Percentiles rank a stretch among this genome's conserved stretches.
These are phyloP conservation scores for Cnemophilus loriae DNA, from an alignment of 2,113 vertebrate species.

Conservation along the genomic window DNA sequence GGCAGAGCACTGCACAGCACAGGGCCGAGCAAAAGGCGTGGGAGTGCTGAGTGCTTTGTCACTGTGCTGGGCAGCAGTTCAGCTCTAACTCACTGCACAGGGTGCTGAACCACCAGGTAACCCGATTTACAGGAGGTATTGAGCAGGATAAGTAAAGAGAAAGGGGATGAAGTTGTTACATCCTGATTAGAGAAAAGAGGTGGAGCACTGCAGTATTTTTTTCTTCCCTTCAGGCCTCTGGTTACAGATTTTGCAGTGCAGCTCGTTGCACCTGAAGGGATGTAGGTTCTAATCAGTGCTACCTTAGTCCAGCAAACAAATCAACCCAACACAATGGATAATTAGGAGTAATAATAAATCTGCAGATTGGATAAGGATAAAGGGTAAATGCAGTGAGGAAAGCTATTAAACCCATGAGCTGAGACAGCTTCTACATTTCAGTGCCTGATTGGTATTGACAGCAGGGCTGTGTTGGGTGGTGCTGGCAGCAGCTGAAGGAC, in stretches of 20 bases:
- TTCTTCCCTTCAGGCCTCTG: background rate
- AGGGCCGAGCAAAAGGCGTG: background rate
- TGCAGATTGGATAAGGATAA: background rate
- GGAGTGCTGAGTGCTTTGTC: background rate
- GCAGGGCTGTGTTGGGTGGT: background rate
- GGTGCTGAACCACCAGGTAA: background rate
- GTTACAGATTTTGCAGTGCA: background rate
- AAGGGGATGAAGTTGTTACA: constrained; percentile 11
- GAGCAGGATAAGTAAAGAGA: background rate
- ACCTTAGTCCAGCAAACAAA: background rate
- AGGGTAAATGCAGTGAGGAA: constrained; percentile 3
- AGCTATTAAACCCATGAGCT: constrained; percentile 28
- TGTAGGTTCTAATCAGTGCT: background rate
- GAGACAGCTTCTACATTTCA: background rate
- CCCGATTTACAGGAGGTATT: background rate
- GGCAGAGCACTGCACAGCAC: background rate
- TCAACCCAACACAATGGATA: background rate
- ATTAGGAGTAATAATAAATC: constrained; percentile 40
- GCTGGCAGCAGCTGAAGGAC: background rate
- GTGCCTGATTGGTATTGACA: constrained; percentile 16
- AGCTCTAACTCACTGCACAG: background rate
- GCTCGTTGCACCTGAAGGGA: background rate
- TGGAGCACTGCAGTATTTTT: background rate
- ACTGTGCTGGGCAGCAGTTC: background rate
- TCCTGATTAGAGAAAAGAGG: background rate